Evolutionary conservation across 2,113 vertebrate species (phyloP).

Genomic region (Eolophus roseicapilla): DNA sequence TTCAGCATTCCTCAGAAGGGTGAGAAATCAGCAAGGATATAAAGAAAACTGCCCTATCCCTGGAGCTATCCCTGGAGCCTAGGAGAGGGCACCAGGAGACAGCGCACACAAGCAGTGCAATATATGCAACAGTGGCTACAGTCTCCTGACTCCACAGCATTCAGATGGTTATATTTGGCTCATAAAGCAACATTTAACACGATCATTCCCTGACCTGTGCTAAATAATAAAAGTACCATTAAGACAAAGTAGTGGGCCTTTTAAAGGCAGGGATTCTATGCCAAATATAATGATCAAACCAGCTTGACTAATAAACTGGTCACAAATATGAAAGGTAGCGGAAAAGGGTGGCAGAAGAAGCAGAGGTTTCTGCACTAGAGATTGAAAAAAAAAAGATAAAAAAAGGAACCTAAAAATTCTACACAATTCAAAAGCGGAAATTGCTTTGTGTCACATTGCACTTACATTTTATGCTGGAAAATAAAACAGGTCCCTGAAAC

Average conservation of each 20-base stretch:
- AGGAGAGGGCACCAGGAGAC: neutral
- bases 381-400: neutral
- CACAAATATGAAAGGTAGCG: neutral
- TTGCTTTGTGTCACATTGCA: neutral
- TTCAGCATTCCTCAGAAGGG: neutral
- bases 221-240: neutral
- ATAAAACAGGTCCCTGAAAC: constrained; percentile 18
- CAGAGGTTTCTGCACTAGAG: neutral
- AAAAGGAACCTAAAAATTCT: neutral
- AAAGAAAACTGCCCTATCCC: neutral
- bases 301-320: neutral
- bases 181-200: neutral
- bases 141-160: neutral
- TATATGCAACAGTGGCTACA: rapidly evolving
- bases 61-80: neutral
- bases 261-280: neutral
- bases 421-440: neutral
- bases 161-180: neutral
- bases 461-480: constrained; percentile 19
- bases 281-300: neutral
- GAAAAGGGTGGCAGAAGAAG: neutral
- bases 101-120: neutral
- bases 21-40: neutral
- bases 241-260: neutral
- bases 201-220: neutral